Evolutionary conservation across 1,140 invertebrate species (phyloP), one percentile per base, ranked within the genome.

Genomic region (Adelges cooleyi): DNA sequence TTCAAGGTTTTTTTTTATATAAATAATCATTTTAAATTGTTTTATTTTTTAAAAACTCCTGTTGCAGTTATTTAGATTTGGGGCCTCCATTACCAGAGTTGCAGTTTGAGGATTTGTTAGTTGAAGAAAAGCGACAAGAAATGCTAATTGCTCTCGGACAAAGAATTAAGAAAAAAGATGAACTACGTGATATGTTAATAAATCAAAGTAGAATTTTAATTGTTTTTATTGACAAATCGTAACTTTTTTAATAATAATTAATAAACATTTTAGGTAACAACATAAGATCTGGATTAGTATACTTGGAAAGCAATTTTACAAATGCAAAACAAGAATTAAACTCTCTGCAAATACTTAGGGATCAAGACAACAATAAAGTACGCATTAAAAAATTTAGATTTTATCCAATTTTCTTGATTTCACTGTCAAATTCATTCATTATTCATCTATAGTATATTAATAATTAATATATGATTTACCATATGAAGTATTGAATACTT

Each of bases 281-380:
- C 44, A 80, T 87, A 65, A 76, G 84, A 29, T 81, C 80, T 67
- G 77, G 79, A 67, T 71, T 89, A n/a, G 73, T 85, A 53, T 76
- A 80, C n/a, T 71, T 84, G 44, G 84, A 88, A 67, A 81, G 84
- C 68, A 85, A 87, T 67, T 81, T 82, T 65, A 71, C 83, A 15
- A 77, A 80, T 67, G 74, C 84, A 2, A 79, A 79, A 69, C 80
- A 82, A 65, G 85, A 89, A 73, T 81, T 83, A 70, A 75, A 76
- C 4, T 79, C 81, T 10, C 69, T 87, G 0, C 81, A 80, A 69
- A 80, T 80, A 1, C 77, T 80, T 25, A 77, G 85, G 51, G 77
- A 81, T 10, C 80, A 84, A 67, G 81, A 86, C 59, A 80, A 81
- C 66, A 75, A 75, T 62, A 80, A 77, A 69, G 75, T 78, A 69